Base-by-base conservation (phyloP, 1,140 invertebrate genomes). In the Drosophila saltans region DNA sequence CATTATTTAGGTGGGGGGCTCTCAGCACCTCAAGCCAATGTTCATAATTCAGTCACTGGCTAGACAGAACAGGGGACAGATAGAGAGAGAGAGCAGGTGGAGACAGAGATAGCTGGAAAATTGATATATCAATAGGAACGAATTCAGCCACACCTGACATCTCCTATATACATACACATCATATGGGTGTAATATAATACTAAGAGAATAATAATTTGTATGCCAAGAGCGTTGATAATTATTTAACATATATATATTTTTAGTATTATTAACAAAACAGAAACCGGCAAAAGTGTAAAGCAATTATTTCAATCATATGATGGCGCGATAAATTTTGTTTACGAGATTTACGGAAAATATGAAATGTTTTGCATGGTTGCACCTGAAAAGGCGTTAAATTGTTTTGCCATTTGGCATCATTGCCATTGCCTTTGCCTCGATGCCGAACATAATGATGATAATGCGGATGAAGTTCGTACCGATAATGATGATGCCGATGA, bases 291-390 rank as follows among this genome's bases (percentile, higher is more conserved):
- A 88, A 88, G 89, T 84, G 80, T 81, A 80, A 84, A 89, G 81
- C 84, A 88, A 88, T 88, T 88, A 88, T 89, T 89, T 75, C 71
- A 89, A 84, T 89, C 81, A 88, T 77, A 84, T 74, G 77, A 60
- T 73, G 41, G 63, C 55, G 64, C 56, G 77, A 80, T 81, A 77
- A 81, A 79, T 75, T 80, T 80, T 66, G 63, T 65, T 39, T 72
- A 71, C 67, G 41, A 67, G 21, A 52, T 24, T 26, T 52, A 24
- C 24, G 21, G 45, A 52, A 52, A 72, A 59, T 55, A 56, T 56
- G 40, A 16, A 78, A 78, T 70, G 76, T 59, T 89, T 71, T 89
- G 84, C 84, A 84, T 81, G 80, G 84, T 69, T 88, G 84, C 84
- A 88, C 78, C 72, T 78, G 63, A 72, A 80, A 76, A 74, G 65